Base-by-base conservation (phyloP, 2,113 vertebrate genomes). In the Gracilinanus agilis region DNA sequence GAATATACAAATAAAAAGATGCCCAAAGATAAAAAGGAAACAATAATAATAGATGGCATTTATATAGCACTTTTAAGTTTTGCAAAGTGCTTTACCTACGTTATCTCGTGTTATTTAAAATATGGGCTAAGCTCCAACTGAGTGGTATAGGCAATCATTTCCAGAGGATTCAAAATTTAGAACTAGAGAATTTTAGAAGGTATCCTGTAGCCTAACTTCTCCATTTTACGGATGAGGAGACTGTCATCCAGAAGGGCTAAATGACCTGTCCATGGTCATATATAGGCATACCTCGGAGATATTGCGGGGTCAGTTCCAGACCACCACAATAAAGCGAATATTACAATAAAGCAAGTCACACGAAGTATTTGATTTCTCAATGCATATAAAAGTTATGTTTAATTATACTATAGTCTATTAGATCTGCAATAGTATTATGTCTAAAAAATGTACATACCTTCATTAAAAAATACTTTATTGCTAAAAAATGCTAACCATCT, bases 381-480 rank as follows among this genome's bases (percentile, higher is more conserved):
- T 83, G 67, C 34, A 83, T 83, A 40, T 83, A 83, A 40, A 83
- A n/a, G n/a, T 83, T 83, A 40, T 83, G 13, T 40, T 83, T 23
- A 34, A 83, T 7, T 83, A 83, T 83, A 40, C 34, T 40, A 16
- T 83, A n/a, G 19, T 40, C 34, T 83, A 83, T 40, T 83, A 83
- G 21, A 7, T 83, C 34, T 40, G 19, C 67, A 83, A 83, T 83
- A 40, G n/a, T 21, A 75, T 75, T 40, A 8, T 83, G 67, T 40
- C 67, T 40, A n/a, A 6, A n/a, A 40, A 40, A 83, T 83, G n/a
- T 83, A 40, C 67, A 83, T 83, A 83, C 19, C 67, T 40, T 83
- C n/a, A 83, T 83, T 83, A 83, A 83, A 75, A 75, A 83, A 40
- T 83, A 83, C 67, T 83, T 23, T 83, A 83, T 83, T 83, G 67